These are phyloP conservation scores for Cantharis nigra DNA, from an alignment of 2,888 invertebrate species.

Conservation along the genomic window DNA sequence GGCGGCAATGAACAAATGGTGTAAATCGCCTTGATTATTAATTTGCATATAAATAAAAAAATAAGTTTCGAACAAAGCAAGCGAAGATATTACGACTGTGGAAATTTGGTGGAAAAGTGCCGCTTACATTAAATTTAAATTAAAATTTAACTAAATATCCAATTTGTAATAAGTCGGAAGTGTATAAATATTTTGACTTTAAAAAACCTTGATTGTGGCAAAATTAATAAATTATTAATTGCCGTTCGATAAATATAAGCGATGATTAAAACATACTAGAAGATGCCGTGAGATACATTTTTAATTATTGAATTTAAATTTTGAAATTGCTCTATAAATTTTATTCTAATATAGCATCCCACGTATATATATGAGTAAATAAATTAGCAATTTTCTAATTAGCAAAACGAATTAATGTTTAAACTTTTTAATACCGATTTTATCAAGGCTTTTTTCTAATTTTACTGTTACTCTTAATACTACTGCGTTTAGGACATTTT, in stretches of 20 bases:
- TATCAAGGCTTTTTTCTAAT: neutral
- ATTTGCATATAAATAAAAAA: neutral
- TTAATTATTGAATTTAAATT: neutral
- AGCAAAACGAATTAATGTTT: neutral
- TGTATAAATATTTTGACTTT: neutral
- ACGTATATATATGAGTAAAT: neutral
- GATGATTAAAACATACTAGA: neutral
- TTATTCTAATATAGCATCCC: neutral
- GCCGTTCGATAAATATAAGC: neutral
- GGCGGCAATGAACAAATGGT: neutral
- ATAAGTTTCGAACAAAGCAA: neutral
- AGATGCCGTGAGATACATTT: neutral
- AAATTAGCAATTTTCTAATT: neutral
- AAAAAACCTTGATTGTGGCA: neutral
- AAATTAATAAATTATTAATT: neutral
- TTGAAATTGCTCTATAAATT: neutral
- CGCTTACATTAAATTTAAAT: neutral
- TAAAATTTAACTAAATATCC: neutral
- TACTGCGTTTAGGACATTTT: neutral
- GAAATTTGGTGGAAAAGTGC: neutral
- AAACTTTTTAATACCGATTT: neutral
- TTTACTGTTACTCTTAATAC: neutral
- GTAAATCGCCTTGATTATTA: neutral
- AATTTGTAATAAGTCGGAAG: neutral
- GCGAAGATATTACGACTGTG: neutral